Percentiles rank a stretch among this genome's conserved stretches.
phyloP scores from a whole-genome alignment of 2,113 vertebrate species.

The Damaliscus lunatus region DNA sequence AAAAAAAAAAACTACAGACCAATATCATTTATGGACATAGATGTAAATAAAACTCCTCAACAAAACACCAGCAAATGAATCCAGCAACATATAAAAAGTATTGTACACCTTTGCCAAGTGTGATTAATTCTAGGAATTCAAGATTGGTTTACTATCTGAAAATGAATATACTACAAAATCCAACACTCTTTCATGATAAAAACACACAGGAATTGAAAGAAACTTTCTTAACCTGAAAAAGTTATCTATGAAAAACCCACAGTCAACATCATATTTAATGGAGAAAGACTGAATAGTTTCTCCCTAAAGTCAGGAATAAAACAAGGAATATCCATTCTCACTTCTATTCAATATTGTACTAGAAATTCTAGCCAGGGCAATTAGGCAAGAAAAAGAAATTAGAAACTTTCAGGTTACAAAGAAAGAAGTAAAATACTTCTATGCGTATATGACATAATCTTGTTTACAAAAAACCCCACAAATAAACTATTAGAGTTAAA shows the following conservation, averaged over 20 bases:
- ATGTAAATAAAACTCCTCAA: constrained; percentile 27
- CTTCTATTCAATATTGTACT: neutral
- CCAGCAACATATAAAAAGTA: neutral
- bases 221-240: constrained; percentile 10
- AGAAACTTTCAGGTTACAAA: neutral
- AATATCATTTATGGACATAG: neutral
- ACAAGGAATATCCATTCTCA: neutral
- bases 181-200: neutral
- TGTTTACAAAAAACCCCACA: neutral
- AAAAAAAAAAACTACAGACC: neutral
- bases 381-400: neutral
- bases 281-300: neutral
- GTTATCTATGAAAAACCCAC: neutral
- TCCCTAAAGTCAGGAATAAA: neutral
- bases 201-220: neutral
- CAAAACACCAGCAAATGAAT: constrained; percentile 19
- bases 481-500: neutral
- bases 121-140: constrained; percentile 27
- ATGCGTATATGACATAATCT: neutral
- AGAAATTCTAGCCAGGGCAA: neutral
- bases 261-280: neutral
- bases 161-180: neutral
- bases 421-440: neutral
- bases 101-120: neutral
- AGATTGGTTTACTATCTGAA: constrained; percentile 7